Evolutionary conservation across 1,140 invertebrate species (phyloP).

Genomic region (Tachypleus tridentatus): DNA sequence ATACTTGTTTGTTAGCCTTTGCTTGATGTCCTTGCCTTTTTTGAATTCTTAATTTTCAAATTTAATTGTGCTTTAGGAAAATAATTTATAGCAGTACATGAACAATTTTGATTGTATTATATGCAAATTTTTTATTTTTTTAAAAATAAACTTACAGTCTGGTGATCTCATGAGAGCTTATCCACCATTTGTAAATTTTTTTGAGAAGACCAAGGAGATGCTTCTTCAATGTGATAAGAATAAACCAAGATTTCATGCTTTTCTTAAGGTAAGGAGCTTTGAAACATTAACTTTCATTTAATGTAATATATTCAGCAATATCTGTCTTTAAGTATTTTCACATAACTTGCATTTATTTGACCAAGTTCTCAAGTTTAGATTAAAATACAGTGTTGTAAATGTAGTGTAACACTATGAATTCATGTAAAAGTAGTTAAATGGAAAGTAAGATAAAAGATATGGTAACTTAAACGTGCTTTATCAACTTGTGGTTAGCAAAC

Average conservation of each 20-base stretch:
- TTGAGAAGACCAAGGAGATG: constrained; percentile 90
- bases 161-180: constrained; percentile 74
- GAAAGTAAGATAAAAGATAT: too few species aligned
- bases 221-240: constrained; percentile 75
- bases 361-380: too few species aligned
- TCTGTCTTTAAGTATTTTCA: neutral
- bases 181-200: constrained; percentile 95
- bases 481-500: too few species aligned
- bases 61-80: constrained; percentile 5
- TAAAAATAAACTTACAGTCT: constrained; percentile 29
- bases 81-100: constrained; percentile 1
- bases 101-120: constrained; percentile 5
- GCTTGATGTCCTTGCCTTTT: neutral
- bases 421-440: too few species aligned
- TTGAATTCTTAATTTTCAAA: constrained; percentile 13
- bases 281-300: constrained; percentile 8
- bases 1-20: constrained; percentile 6
- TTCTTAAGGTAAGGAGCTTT: constrained; percentile 64
- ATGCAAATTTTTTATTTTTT: constrained; percentile 19
- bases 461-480: too few species aligned
- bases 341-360: neutral
- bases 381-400: neutral
- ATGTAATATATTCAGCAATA: constrained; percentile 8
- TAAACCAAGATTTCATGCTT: constrained; percentile 92
- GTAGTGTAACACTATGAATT: neutral